Evolutionary conservation across 2,113 vertebrate genomes (phyloP).

Genomic region (Oophaga pumilio): DNA sequence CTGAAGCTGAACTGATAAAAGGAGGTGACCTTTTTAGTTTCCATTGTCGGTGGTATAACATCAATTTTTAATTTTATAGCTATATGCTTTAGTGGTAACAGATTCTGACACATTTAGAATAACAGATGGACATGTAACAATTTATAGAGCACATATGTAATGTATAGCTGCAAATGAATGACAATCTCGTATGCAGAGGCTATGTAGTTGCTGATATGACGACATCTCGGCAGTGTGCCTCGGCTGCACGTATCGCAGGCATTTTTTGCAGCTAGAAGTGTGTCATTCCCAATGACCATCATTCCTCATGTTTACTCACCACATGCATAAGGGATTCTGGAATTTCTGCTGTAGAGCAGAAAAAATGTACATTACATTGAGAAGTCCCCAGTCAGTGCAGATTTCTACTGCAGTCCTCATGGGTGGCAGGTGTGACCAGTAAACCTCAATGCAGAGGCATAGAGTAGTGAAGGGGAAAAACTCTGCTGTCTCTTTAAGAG

Average conservation of each 20-base stretch:
- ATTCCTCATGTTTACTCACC: slow-evolving; percentile 20
- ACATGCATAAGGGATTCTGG: background rate
- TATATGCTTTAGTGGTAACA: too few species aligned
- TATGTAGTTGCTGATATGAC: background rate
- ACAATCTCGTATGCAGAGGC: too few species aligned
- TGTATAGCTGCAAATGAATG: background rate
- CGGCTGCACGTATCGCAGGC: background rate
- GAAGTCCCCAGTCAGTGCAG: slow-evolving; percentile 31
- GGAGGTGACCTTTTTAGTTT: slow-evolving; percentile 5
- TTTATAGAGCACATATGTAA: background rate
- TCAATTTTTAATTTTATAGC: background rate
- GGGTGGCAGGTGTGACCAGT: slow-evolving; percentile 47
- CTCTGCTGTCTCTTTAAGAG: slow-evolving; percentile 55
- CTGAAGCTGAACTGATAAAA: background rate
- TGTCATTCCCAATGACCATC: background rate
- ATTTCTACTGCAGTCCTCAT: slow-evolving; percentile 48
- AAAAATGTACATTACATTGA: background rate
- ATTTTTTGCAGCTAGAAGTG: background rate
- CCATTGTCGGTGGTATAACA: background rate
- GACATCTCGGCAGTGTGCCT: background rate
- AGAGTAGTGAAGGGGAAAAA: slow-evolving; percentile 23
- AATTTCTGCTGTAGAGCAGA: slow-evolving; percentile 17
- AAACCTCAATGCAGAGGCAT: slow-evolving; percentile 46
- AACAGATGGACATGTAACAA: background rate
- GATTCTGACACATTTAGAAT: background rate